Base-by-base conservation (phyloP, 2,797 vertebrate species). In the Sebastiscus albofasciatus region DNA sequence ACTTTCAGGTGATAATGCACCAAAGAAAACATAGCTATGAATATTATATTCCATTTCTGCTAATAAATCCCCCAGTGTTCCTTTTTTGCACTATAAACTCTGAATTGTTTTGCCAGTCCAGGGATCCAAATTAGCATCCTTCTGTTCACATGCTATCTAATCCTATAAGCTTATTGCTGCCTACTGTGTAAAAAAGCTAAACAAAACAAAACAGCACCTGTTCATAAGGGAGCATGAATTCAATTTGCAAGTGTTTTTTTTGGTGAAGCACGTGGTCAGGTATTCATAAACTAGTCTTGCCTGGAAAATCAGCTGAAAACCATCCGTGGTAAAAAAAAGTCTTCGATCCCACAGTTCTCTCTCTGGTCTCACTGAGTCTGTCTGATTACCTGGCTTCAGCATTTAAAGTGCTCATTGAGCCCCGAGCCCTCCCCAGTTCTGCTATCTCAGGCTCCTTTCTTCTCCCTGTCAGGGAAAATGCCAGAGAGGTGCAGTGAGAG, bases 341-440 rank as follows among this genome's bases (percentile, higher is more conserved):
- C 77, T 84, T 80, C 55, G 22, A 75, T 85, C 84, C 75, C 73
- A 67, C 72, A 49, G 79, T 67, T 77, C 67, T 78, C 72, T 58
- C 27, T 49, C 24, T 36, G 72, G 75, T 81, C 75, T 87, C 80
- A 87, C 79, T n/a, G 81, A 83, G 75, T 86, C 84, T 84, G 86
- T 84, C 88, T 91, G 90, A 92, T 90, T 90, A 92, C 83, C 81
- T 81, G 78, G 87, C 69, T 89, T 74, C 82, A 83, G 87, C 85
- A 89, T 93, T 94, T 91, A 87, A 86, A 93, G 92, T 84, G 88
- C 84, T 92, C 88, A 87, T 87, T 82, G 85, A 92, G 93, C 91
- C 85, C 81, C 31, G 3, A 89, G 87, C 82, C 86, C 83, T 89
- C 81, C 83, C 84, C 85, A 76, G 22, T 81, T 90, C 76, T 88